Percentiles rank a stretch among this genome's conserved stretches.
These are phyloP conservation scores for Phalacrocorax aristotelis DNA, from an alignment of 2,113 vertebrate genomes.

Conservation along the genomic window DNA sequence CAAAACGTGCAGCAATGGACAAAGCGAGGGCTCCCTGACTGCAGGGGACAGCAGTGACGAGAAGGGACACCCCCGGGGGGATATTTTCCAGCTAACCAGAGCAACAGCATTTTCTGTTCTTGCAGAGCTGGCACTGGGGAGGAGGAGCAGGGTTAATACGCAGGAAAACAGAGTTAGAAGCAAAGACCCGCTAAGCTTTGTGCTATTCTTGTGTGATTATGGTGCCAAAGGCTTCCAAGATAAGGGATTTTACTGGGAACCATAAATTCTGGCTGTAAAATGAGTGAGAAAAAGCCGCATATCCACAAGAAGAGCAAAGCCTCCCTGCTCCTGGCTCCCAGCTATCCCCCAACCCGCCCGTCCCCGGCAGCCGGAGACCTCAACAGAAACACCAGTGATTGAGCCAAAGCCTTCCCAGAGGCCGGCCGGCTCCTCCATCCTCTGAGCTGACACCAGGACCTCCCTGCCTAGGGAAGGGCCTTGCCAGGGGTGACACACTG, in stretches of 20 bases:
- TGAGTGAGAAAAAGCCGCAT: background rate
- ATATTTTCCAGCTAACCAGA: background rate
- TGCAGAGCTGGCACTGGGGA: background rate
- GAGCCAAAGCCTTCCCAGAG: background rate
- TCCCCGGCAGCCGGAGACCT: background rate
- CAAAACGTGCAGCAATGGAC: background rate
- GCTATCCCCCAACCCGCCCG: background rate
- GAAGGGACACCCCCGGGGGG: background rate
- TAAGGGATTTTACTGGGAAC: background rate
- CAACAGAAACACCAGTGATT: background rate
- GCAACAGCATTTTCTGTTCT: background rate
- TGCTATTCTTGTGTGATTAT: background rate
- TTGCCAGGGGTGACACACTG: background rate
- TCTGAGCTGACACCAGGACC: background rate
- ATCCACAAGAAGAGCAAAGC: background rate
- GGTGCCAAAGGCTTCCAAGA: constrained; percentile 21
- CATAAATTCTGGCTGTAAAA: background rate
- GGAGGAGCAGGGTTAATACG: background rate
- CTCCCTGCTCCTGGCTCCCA: background rate
- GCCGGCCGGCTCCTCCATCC: background rate
- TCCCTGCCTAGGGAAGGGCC: background rate
- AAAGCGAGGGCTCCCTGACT: background rate
- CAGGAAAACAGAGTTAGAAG: background rate
- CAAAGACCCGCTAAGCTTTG: background rate
- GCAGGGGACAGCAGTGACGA: background rate